Base-by-base conservation (phyloP, 2,113 vertebrate genomes). In the Turnix velox region DNA sequence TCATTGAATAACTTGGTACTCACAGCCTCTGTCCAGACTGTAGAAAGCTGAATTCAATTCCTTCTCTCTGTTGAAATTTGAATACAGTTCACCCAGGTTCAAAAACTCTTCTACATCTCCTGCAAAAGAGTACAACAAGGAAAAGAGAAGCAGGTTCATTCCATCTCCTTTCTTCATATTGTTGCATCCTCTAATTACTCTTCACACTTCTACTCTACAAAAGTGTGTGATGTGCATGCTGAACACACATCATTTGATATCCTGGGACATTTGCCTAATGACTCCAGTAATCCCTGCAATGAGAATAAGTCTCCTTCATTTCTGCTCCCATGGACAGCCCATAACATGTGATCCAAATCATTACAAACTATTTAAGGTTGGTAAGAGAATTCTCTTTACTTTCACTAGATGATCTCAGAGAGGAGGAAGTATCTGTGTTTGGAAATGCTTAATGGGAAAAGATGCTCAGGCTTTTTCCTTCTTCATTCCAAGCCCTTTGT, bases 391-490 rank as follows among this genome's bases (percentile, higher is more conserved):
- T 57, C 6, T 25, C 24, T 51, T 77, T 45, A 35, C 14, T 68
- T 72, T 65, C 31, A 86, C 10, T 45, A 42, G 65, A 35, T 1
- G 2, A 48, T 20, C 81, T 76, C 5, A 62, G 13, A 13, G 10
- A 54, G 8, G 3, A 35, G 8, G 5, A 15, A 23, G 37, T 19
- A 23, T 4, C 4, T 30, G 4, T 46, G 10, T 55, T 86, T 58
- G 48, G 30, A 75, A 71, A 71, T 61, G 14, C 23, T 48, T 62
- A 27, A 31, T 23, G 12, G 17, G 33, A 69, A 67, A 93, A 63
- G 7, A 11, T 0, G 0, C 23, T 61, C 3, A 22, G 6, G 8
- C 9, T 51, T 43, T 68, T 59, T 27, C 6, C 23, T 2, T 7
- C 14, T 28, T 75, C 33, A 8, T 18, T 84, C 6, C 4, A 4